Conservation (phyloP, 2,888 invertebrate genomes). For the Tipula vernalis region DNA sequence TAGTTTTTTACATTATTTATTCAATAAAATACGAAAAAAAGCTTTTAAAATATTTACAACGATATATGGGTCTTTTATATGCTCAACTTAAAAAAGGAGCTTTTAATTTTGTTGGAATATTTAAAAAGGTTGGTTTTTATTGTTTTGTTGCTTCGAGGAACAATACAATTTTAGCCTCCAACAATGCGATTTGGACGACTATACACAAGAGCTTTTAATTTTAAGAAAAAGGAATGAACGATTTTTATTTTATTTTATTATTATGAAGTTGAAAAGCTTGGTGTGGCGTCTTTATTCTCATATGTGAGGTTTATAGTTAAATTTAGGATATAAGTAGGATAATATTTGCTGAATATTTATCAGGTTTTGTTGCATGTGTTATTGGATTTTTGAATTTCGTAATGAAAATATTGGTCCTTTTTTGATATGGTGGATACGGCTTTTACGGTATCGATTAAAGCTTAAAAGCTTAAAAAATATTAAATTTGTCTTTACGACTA, state of each 20-base stretch:
- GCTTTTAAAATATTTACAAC: neutral
- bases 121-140: neutral
- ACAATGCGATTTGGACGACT: neutral
- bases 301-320: neutral
- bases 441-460: too few species aligned
- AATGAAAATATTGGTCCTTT: neutral
- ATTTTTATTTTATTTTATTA: neutral
- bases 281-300: neutral
- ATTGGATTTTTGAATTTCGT: neutral
- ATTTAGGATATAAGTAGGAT: neutral
- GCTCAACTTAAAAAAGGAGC: neutral
- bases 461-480: too few species aligned
- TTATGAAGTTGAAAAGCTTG: neutral
- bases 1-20: neutral
- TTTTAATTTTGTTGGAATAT: neutral
- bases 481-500: too few species aligned
- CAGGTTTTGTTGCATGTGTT: neutral
- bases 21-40: neutral
- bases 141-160: neutral
- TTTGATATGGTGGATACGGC: too few species aligned
- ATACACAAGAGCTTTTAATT: neutral
- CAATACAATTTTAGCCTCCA: neutral
- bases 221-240: neutral
- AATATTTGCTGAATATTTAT: neutral
- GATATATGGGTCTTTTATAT: neutral